Base-by-base conservation (phyloP, 2,797 vertebrate species). In the Sebastes reedi region DNA sequence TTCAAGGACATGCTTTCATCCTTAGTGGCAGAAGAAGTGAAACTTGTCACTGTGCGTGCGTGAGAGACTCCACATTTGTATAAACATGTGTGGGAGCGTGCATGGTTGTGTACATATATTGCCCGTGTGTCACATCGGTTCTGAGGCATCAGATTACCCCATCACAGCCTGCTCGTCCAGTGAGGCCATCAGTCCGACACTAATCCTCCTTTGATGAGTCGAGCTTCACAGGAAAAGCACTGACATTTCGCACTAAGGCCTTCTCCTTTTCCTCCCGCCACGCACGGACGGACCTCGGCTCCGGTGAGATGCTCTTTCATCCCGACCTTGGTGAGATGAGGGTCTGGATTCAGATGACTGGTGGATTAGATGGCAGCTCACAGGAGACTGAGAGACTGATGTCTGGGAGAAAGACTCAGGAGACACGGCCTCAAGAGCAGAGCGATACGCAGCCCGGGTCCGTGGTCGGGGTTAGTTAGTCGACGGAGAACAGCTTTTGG, bases 121-220 rank as follows among this genome's bases (percentile, higher is more conserved):
- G 75, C 83, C 69, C 30, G 58, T 46, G 82, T 60, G 76, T 83
- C 62, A 75, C 78, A 69, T 61, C 75, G 56, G 89, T 82, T 70
- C 27, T 80, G 88, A 90, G 90, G 91, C 87, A 87, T 93, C 93
- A 91, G 91, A 92, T 92, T 91, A 94, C 87, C 83, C 79, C 88
- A 86, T 89, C 90, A 81, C 82, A 82, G 80, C 27, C 52, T 20
- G 79, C 65, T 76, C 32, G 78, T 89, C 89, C 86, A 74, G 85
- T 5, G 83, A 86, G 90, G 89, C 92, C 90, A 90, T 88, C 89
- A 75, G 92, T 77, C 88, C 88, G 79, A 93, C 93, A 92, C 93
- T 95, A 95, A 95, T 95, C 94, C 94, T 72, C 81, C 92, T 95
- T 95, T 95, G 94, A 95, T 95, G 93, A 94, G 93, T 88, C 90